Percentiles rank a stretch among this genome's conserved stretches.
Conservation (phyloP, 2,888 invertebrate genomes). For the Ochropacha duplaris region DNA sequence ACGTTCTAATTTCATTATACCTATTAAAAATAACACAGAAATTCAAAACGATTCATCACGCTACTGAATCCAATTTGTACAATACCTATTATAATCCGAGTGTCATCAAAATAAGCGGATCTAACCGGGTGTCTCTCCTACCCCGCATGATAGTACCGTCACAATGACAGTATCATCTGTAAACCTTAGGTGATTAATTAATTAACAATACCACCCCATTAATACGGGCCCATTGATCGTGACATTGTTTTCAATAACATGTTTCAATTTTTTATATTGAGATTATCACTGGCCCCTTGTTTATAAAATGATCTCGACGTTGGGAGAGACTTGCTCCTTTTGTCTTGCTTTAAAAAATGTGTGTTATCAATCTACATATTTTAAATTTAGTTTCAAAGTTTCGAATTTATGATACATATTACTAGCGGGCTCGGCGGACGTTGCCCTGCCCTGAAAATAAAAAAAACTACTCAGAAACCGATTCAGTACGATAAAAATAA, state of each 20-base stretch:
- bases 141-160: not conserved
- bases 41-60: not conserved
- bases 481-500: too few species aligned
- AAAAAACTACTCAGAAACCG: too few species aligned
- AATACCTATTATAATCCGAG: not conserved
- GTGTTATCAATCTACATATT: too few species aligned
- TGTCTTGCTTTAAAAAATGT: too few species aligned
- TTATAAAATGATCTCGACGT: not conserved
- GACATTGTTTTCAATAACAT: conserved; percentile 1
- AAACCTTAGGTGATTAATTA: conserved; percentile 4
- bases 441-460: too few species aligned
- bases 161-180: conserved; percentile 7
- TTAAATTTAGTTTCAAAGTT: too few species aligned
- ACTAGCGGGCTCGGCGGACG: too few species aligned
- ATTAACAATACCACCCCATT: conserved; percentile 6
- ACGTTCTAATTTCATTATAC: too few species aligned
- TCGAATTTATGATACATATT: too few species aligned
- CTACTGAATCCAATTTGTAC: not conserved
- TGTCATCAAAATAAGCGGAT: not conserved
- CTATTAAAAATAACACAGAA: too few species aligned
- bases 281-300: not conserved
- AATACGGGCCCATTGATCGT: conserved; percentile 12
- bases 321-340: too few species aligned
- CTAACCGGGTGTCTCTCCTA: not conserved
- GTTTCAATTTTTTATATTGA: not conserved